Percentiles rank a stretch among this genome's conserved stretches.
These are phyloP conservation scores for Mantis religiosa DNA, from an alignment of 2,888 invertebrate species.

Conservation along the genomic window DNA sequence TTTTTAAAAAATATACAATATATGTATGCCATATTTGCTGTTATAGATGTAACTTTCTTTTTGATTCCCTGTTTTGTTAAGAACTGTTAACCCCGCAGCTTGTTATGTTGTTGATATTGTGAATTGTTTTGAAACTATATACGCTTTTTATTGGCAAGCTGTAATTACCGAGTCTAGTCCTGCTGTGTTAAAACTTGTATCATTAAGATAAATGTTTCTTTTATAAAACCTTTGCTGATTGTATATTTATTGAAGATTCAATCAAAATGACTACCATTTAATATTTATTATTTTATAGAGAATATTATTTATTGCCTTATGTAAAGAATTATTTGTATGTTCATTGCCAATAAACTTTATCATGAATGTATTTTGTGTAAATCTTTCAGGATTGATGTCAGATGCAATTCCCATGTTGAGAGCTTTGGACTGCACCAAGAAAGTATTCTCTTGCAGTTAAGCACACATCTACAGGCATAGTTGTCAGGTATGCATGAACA, in stretches of 20 bases:
- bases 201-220: neutral
- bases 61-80: neutral
- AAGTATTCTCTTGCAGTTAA: too few relatives aligned
- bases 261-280: neutral
- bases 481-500: too few relatives aligned
- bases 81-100: neutral
- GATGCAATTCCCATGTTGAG: neutral
- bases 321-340: slow-evolving; percentile 1
- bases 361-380: neutral
- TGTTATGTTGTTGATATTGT: slow-evolving; percentile 9
- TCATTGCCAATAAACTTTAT: neutral
- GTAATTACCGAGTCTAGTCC: slow-evolving; percentile 5
- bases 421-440: too few relatives aligned
- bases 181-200: neutral
- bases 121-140: neutral
- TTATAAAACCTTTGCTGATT: neutral
- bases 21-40: neutral
- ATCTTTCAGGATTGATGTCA: neutral
- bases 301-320: neutral
- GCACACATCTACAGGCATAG: too few relatives aligned
- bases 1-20: neutral
- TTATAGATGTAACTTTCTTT: neutral
- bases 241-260: neutral
- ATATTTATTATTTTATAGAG: slow-evolving; percentile 1
- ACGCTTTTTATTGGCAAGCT: neutral